phyloP scores from a whole-genome alignment of 2,113 vertebrate genomes.

The Benitochromis conjunctus region DNA sequence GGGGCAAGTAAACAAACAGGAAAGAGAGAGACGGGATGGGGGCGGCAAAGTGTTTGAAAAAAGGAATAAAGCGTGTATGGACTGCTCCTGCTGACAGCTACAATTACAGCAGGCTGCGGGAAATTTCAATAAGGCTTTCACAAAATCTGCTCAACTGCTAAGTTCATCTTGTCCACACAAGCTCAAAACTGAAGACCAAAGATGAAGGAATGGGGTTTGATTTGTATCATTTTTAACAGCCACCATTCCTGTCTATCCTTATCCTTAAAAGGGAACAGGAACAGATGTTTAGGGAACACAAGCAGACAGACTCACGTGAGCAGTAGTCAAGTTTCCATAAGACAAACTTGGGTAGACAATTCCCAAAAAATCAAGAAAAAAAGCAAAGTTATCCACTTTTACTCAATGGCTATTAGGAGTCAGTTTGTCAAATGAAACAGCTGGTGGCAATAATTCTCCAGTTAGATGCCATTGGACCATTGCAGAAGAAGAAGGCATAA shows the following conservation, averaged over 20 bases:
- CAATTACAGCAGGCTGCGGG: background rate
- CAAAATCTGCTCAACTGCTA: background rate
- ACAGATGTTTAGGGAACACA: background rate
- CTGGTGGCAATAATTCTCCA: background rate
- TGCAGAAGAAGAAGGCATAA: background rate
- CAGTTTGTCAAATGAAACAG: background rate
- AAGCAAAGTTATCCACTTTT: background rate
- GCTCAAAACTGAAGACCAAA: background rate
- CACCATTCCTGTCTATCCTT: background rate
- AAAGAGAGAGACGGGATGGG: background rate
- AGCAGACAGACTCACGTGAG: background rate
- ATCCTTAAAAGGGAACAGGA: background rate
- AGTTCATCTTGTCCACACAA: background rate
- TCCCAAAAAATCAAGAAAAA: background rate
- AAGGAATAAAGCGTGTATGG: background rate
- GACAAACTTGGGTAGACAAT: background rate
- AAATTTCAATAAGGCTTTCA: background rate
- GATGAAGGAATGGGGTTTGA: background rate
- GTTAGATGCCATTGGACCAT: background rate
- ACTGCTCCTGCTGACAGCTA: background rate
- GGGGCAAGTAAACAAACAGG: constrained; percentile 47
- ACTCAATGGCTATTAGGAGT: background rate
- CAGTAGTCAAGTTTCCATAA: background rate
- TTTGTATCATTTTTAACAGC: background rate
- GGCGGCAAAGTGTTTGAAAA: background rate